A percentile compares a stretch with the other conserved stretches of the same genome.
Conservation (phyloP, 1,140 invertebrate genomes). For the Bombus terrestris region DNA sequence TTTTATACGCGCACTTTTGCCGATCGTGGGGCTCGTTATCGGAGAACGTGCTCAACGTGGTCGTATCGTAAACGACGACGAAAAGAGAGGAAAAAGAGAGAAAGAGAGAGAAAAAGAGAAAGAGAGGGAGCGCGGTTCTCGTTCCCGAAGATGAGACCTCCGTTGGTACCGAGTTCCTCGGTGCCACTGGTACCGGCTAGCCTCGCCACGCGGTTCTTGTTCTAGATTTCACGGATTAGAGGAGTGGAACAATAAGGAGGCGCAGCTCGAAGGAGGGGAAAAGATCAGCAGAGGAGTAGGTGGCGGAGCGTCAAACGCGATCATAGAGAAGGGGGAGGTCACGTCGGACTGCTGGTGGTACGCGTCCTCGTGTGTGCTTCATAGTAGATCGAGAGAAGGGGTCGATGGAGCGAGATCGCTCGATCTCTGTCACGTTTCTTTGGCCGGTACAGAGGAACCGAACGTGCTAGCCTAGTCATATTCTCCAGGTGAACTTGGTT, state of each 20-base stretch:
- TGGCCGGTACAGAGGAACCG: constrained; percentile 3
- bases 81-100: no score
- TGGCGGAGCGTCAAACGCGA: neutral
- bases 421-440: constrained; percentile 21
- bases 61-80: no score
- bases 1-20: neutral
- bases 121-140: neutral
- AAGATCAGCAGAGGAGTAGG: constrained; percentile 35
- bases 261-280: constrained; percentile 28
- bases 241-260: constrained; percentile 64
- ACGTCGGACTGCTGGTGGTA: constrained; percentile 45
- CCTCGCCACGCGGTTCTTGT: constrained; percentile 66
- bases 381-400: constrained; percentile 34
- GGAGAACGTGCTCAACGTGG: neutral
- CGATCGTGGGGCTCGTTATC: neutral
- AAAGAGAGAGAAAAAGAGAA: no score
- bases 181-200: constrained; percentile 66
- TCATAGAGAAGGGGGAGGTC: constrained; percentile 32
- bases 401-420: constrained; percentile 49
- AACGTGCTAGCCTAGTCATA: neutral
- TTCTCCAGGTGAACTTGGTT: neutral
- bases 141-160: constrained; percentile 47
- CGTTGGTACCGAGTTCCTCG: constrained; percentile 65
- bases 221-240: constrained; percentile 65
- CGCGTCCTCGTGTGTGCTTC: constrained; percentile 27